Base-by-base conservation (phyloP, 1,140 invertebrate species). In the Linepithema humile region DNA sequence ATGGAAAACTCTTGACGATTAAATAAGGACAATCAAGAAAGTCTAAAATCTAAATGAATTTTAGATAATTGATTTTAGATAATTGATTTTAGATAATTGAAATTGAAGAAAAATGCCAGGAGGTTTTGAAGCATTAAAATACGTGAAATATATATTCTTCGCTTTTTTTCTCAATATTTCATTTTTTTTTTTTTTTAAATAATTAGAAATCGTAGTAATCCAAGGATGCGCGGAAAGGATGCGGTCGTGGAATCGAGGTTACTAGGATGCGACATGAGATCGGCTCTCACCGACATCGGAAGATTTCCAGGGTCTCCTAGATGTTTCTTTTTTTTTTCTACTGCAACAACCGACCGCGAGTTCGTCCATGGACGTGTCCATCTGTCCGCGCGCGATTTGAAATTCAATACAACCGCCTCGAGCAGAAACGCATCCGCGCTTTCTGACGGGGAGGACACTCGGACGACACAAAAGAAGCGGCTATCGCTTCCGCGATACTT, bases 351-450 rank as follows among this genome's bases (percentile, higher is more conserved):
- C 75, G 50, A 38, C 90, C 88, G 80, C 89, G 88, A 88, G 89
- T 91, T 90, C 82, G 88, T 88, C 88, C 77, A 86, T 88, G 88
- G 90, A 88, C 85, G 91, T 92, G 90, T 91, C 91, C 93, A 93
- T 93, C 93, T 92, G 93, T 92, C 86, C 87, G 83, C 26, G 80
- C 86, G 87, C 73, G 90, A 93, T 93, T 89, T 93, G 91, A 92
- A 93, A 93, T 93, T 93, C 92, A 93, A 93, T 92, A 91, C 50
- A 69, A 91, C 72, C 62, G 86, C 43, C 80, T 80, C 73, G 43
- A 85, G 75, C 72, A 86, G 84, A 85, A 86, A 80, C 78, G 90
- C 86, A 89, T 88, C 88, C 85, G 53, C 80, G 87, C 85, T 90
- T 87, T 90, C 80, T 89, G 85, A 89, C 88, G 88, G 86, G 89